These are phyloP conservation scores for Notospermus geniculatus DNA, from an alignment of 1,140 invertebrate species.

Conservation along the genomic window DNA sequence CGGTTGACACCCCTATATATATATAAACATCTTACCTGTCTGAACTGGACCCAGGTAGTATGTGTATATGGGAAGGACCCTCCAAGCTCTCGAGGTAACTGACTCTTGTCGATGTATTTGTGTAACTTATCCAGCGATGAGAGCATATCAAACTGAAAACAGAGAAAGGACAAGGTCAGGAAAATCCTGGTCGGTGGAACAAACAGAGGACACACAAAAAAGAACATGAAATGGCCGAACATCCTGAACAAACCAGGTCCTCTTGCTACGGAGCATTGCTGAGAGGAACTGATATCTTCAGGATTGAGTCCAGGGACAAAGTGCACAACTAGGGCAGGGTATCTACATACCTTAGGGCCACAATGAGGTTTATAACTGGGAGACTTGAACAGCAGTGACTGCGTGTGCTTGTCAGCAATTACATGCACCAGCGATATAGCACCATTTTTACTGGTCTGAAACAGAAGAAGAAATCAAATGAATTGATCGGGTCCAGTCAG, in stretches of 20 bases:
- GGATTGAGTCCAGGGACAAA: too few species aligned
- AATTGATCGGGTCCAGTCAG: too few species aligned
- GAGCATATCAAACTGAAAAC: slow-evolving; percentile 37
- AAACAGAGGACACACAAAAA: too few species aligned
- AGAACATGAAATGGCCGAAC: too few species aligned
- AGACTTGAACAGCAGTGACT: slow-evolving; percentile 40
- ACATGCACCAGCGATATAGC: slow-evolving; percentile 34
- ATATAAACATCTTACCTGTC: slow-evolving; percentile 37
- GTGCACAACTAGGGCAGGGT: too few species aligned
- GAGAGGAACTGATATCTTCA: too few species aligned
- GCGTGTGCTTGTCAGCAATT: slow-evolving; percentile 33
- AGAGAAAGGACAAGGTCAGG: slow-evolving; percentile 6
- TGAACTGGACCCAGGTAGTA: slow-evolving; percentile 48
- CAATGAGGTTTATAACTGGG: slow-evolving; percentile 38
- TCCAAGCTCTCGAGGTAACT: slow-evolving; percentile 40
- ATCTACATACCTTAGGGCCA: slow-evolving; percentile 33
- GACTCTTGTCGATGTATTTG: slow-evolving; percentile 32
- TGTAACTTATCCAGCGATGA: slow-evolving; percentile 33
- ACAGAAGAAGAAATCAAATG: too few species aligned
- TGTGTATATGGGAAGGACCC: slow-evolving; percentile 43
- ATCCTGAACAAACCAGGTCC: too few species aligned
- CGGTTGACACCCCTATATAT: not conserved
- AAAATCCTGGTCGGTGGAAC: too few species aligned
- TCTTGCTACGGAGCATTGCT: too few species aligned
- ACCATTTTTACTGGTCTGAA: slow-evolving; percentile 33